Conservation (phyloP, 2,797 vertebrate species). For the Gymnopithys bicolor region DNA sequence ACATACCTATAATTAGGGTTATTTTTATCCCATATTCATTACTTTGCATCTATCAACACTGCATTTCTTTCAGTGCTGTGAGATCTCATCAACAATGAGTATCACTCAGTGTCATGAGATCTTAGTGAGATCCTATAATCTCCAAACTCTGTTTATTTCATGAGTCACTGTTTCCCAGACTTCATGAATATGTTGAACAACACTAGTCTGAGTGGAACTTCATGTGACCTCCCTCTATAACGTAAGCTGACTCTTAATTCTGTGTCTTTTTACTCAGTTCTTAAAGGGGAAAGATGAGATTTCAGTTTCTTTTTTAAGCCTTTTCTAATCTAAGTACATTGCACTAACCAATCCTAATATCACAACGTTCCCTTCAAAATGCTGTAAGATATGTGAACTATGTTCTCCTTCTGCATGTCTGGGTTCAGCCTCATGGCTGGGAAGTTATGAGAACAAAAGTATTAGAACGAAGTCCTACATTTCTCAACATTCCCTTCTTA, state of each 20-base stretch:
- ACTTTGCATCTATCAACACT: slow-evolving; percentile 24
- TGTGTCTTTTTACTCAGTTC: not conserved
- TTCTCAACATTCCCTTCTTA: not conserved
- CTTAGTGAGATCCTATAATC: not conserved
- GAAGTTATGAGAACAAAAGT: not conserved
- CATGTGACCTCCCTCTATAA: slow-evolving; percentile 9
- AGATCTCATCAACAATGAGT: not conserved
- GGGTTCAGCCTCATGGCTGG: not conserved
- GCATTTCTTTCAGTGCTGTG: slow-evolving; percentile 36
- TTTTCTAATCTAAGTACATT: not conserved
- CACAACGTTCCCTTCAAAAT: not conserved
- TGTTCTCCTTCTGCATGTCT: not conserved
- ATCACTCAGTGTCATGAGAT: slow-evolving; percentile 60
- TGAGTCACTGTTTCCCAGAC: slow-evolving; percentile 59
- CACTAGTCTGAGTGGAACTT: not conserved
- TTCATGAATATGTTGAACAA: slow-evolving; percentile 11
- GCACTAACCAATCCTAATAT: not conserved
- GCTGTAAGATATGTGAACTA: not conserved
- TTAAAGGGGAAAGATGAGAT: not conserved
- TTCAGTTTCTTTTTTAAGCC: not conserved
- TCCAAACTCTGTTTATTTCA: slow-evolving; percentile 26
- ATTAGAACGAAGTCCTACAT: not conserved
- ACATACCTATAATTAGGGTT: not conserved
- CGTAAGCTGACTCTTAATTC: not conserved
- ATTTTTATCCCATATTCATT: slow-evolving; percentile 31